phyloP scores from a whole-genome alignment of 1,140 invertebrate genomes.

The Drosophila jambulina region DNA sequence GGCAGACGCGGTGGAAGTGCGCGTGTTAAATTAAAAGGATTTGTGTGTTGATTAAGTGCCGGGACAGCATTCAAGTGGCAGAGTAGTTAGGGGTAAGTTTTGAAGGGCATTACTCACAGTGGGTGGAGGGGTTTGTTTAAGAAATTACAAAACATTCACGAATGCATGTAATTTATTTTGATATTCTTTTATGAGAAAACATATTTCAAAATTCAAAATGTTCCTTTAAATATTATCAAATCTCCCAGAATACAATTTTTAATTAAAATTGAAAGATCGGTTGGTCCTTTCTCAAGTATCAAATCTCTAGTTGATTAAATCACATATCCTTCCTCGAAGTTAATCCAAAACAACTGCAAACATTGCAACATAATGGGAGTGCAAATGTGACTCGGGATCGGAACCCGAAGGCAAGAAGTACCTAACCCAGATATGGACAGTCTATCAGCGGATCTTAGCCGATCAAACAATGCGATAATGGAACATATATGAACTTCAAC shows the following conservation, averaged over 20 bases:
- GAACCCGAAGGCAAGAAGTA: background rate
- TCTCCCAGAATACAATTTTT: background rate
- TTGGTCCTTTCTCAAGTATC: background rate
- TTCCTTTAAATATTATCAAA: background rate
- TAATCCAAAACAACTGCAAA: slow-evolving; percentile 57
- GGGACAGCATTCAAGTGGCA: slow-evolving; percentile 34
- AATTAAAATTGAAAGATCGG: background rate
- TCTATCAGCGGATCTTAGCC: slow-evolving; percentile 65
- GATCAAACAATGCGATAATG: slow-evolving; percentile 80
- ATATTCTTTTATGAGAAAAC: background rate
- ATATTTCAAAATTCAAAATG: background rate
- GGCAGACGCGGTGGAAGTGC: slow-evolving; percentile 33
- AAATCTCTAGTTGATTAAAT: background rate
- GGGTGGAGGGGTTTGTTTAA: background rate
- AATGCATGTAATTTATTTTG: background rate
- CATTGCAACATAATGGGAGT: slow-evolving; percentile 45
- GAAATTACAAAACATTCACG: background rate
- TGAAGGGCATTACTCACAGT: background rate
- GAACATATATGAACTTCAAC: slow-evolving; percentile 80
- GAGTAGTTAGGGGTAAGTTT: slow-evolving; percentile 6
- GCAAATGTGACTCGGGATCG: slow-evolving; percentile 23
- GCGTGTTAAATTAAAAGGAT: slow-evolving; percentile 80
- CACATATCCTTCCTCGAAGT: background rate
- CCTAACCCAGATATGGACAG: slow-evolving; percentile 29
- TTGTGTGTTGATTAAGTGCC: slow-evolving; percentile 79